Base-by-base conservation (phyloP, 2,797 vertebrate genomes). In the Sebastes trivittatus region DNA sequence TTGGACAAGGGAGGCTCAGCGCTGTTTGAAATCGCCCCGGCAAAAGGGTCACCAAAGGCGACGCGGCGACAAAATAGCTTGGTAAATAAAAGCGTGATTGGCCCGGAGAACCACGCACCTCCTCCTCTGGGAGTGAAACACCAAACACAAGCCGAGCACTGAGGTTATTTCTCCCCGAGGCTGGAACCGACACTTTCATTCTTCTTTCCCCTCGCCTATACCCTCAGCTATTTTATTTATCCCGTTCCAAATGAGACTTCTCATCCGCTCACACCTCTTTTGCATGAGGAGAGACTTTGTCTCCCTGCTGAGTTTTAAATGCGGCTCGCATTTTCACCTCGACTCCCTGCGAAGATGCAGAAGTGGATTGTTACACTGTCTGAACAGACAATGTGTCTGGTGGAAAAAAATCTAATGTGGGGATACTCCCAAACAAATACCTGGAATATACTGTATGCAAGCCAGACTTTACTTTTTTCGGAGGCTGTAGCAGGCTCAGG, bases 281-380 rank as follows among this genome's bases (percentile, higher is more conserved):
- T 63, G n/a, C 60, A 60, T 62, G 80, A 85, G 54, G 73, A 81
- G 61, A 80, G 87, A 77, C 68, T 74, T 67, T 55, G 72, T 85
- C 75, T 86, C 89, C 75, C 87, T 30, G 71, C 74, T 74, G 81
- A 84, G 78, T 81, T 91, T 90, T 83, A 80, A 87, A 78, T 5
- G 8, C 2, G 2, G 49, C 81, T 86, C 78, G 73, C 80, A 77
- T 90, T 92, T 93, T 92, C 89, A 89, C 89, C 85, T 86, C 81
- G 59, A 49, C 60, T 82, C 76, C 68, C 72, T 52, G 79, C 36
- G n/a, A 85, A 14, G 74, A 69, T 61, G 72, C 85, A 64, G 63
- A 9, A 62, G 66, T 72, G 78, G 80, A 77, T 62, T 81, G 81
- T 80, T 73, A 70, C 59, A 32, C 73, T 56, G 56, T 65, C 78